Evolutionary conservation across 2,888 invertebrate genomes (phyloP).

Genomic region (Eugnorisma glareosa): DNA sequence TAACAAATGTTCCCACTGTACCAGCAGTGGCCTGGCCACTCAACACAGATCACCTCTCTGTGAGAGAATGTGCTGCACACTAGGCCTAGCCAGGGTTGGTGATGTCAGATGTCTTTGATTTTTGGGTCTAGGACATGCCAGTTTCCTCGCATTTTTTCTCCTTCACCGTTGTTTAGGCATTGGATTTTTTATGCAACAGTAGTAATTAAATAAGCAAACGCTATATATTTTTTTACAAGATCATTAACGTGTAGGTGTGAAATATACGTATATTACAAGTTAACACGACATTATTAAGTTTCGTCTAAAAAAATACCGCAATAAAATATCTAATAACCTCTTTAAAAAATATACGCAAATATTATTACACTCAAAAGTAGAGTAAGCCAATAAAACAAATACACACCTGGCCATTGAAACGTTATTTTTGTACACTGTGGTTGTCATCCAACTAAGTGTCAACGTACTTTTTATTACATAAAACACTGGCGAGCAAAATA

Average conservation of each 20-base stretch:
- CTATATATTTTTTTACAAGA: background rate
- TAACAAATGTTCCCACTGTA: background rate
- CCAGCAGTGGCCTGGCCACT: background rate
- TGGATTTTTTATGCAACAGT: background rate
- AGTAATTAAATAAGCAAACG: background rate
- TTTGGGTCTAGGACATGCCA: background rate
- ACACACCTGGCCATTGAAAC: constrained; percentile 50
- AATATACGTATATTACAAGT: background rate
- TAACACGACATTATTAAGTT: background rate
- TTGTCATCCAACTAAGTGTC: constrained; percentile 44
- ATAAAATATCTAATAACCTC: background rate
- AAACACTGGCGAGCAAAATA: constrained; percentile 32
- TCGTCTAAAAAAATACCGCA: background rate
- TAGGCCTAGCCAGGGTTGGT: background rate
- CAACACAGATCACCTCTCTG: background rate
- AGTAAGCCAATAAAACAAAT: constrained; percentile 47
- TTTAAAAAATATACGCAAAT: constrained; percentile 7
- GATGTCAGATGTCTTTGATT: background rate
- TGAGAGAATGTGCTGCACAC: background rate
- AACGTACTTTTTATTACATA: constrained; percentile 47
- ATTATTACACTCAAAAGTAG: constrained; percentile 27
- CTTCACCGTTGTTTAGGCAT: background rate
- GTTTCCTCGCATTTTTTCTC: background rate
- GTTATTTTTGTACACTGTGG: constrained; percentile 47
- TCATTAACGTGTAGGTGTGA: background rate